These are phyloP conservation scores for Eupithecia centaureata DNA, from an alignment of 2,888 invertebrate genomes.

Conservation along the genomic window DNA sequence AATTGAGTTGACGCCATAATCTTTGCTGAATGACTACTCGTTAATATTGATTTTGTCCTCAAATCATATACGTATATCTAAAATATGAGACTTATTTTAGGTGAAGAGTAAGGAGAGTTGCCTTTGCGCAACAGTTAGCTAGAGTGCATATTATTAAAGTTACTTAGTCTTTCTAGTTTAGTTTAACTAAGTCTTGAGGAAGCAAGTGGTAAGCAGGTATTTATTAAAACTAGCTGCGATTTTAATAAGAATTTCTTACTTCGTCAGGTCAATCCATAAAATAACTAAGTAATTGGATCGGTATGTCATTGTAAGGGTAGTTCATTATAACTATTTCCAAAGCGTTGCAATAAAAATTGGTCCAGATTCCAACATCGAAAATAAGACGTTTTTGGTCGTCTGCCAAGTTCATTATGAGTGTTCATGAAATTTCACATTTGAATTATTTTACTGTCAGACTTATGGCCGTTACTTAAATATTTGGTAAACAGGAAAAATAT, in stretches of 20 bases:
- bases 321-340: constrained; percentile 76
- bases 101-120: too few relatives aligned
- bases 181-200: not conserved
- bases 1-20: constrained; percentile 68
- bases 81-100: not conserved
- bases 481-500: constrained; percentile 84
- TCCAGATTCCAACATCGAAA: constrained; percentile 84
- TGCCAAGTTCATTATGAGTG: constrained; percentile 85
- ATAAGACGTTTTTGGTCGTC: constrained; percentile 83
- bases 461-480: constrained; percentile 84
- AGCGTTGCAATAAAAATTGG: constrained; percentile 82
- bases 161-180: too few relatives aligned
- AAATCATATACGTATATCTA: not conserved
- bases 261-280: constrained; percentile 18
- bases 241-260: constrained; percentile 38
- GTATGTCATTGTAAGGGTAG: constrained; percentile 69
- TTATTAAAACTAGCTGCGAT: too few relatives aligned
- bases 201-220: too few relatives aligned
- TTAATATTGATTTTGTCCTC: constrained; percentile 4
- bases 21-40: constrained; percentile 49
- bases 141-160: too few relatives aligned
- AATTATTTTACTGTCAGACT: constrained; percentile 85
- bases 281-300: constrained; percentile 51
- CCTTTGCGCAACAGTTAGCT: not conserved
- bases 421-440: constrained; percentile 85